Percentiles rank a stretch among this genome's conserved stretches.
These are phyloP conservation scores for Heterohyrax brucei DNA, from an alignment of 2,797 vertebrate species.

Conservation along the genomic window DNA sequence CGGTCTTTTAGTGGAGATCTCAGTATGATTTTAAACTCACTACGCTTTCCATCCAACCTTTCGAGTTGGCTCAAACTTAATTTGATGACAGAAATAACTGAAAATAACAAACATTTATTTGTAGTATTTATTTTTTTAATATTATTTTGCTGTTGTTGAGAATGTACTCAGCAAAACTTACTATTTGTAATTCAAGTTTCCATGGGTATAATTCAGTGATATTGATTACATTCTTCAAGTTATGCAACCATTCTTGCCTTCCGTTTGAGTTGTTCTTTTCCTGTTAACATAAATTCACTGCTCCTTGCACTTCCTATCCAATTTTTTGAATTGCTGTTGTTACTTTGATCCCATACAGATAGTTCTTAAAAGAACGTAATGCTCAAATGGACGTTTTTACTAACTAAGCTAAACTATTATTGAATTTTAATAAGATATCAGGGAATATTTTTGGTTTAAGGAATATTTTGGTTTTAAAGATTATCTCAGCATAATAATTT, in stretches of 20 bases:
- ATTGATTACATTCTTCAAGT: background rate
- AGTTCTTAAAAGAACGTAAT: too few relatives aligned
- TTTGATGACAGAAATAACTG: slow-evolving; percentile 44
- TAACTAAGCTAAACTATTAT: too few relatives aligned
- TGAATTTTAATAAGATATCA: too few relatives aligned
- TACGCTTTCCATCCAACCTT: background rate
- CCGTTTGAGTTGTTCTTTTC: background rate
- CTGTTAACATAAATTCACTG: background rate
- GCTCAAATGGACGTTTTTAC: too few relatives aligned
- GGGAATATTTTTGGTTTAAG: too few relatives aligned
- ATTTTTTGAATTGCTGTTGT: background rate
- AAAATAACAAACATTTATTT: slow-evolving; percentile 51
- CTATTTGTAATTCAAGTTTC: background rate
- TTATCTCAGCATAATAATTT: too few relatives aligned
- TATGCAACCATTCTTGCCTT: background rate
- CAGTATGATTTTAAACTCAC: background rate
- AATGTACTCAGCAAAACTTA: background rate
- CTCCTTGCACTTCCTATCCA: background rate
- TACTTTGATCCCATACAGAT: too few relatives aligned
- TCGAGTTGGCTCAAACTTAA: slow-evolving; percentile 7
- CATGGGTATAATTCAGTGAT: background rate
- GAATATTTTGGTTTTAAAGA: too few relatives aligned
- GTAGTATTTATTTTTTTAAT: slow-evolving; percentile 15
- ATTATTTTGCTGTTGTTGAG: background rate
- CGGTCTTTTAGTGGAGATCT: too few relatives aligned